These are phyloP conservation scores for Drosophila pseudotalamancana DNA, from an alignment of 2,888 invertebrate species.

Conservation along the genomic window DNA sequence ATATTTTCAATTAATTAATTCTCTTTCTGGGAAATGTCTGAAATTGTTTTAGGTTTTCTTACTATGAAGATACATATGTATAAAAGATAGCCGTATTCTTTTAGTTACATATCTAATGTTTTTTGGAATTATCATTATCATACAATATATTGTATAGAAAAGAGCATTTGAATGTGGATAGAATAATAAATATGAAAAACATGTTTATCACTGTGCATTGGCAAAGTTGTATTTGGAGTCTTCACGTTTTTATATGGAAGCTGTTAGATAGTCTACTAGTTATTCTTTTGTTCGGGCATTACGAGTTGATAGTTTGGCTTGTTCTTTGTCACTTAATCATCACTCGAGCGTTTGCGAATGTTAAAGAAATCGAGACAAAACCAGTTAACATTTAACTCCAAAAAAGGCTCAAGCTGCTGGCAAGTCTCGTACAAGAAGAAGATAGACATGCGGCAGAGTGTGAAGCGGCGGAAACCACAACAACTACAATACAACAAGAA, in stretches of 20 bases:
- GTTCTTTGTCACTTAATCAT: conserved; percentile 57
- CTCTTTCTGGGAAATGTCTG: too few relatives aligned
- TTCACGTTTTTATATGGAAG: conserved; percentile 22
- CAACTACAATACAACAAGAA: conserved; percentile 11
- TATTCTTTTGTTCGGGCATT: conserved; percentile 42
- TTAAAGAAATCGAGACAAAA: conserved; percentile 52
- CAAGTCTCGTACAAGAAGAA: conserved; percentile 29
- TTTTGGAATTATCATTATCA: too few relatives aligned
- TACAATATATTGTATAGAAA: too few relatives aligned
- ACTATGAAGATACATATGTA: too few relatives aligned
- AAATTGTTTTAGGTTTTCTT: too few relatives aligned
- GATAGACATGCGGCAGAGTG: conserved; percentile 14
- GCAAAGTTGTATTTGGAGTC: too few relatives aligned
- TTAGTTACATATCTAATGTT: too few relatives aligned
- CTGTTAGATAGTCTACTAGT: conserved; percentile 23
- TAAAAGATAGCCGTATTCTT: too few relatives aligned
- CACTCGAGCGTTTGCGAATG: conserved; percentile 48
- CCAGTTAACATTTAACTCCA: conserved; percentile 76
- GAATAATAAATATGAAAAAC: too few relatives aligned
- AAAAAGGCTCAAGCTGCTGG: conserved; percentile 65
- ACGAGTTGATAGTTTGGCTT: conserved; percentile 16
- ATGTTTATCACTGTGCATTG: too few relatives aligned
- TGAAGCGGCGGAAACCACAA: conserved; percentile 47
- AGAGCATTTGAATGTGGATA: too few relatives aligned
- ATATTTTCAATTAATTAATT: too few relatives aligned